Percentiles rank a stretch among this genome's conserved stretches.
These are phyloP conservation scores for Sparidentex hasta DNA, from an alignment of 2,797 vertebrate genomes.

Conservation along the genomic window DNA sequence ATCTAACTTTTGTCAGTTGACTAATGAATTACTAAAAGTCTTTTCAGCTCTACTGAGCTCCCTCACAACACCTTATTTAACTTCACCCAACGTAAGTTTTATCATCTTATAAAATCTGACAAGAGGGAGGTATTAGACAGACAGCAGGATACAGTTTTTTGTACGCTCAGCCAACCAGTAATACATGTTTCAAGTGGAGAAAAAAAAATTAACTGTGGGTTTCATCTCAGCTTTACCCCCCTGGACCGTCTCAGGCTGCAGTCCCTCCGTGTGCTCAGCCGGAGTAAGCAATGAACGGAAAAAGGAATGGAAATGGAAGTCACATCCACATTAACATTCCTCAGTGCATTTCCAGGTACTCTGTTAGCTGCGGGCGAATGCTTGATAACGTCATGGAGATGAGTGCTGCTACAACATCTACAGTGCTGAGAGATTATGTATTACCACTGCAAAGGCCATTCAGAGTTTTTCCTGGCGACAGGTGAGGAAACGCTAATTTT, in stretches of 20 bases:
- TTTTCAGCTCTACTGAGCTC: not conserved
- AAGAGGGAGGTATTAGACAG: conserved; percentile 11
- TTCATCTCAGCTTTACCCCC: conserved; percentile 38
- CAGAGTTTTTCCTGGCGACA: conserved; percentile 40
- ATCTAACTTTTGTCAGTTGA: not conserved
- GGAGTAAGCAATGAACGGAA: conserved; percentile 41
- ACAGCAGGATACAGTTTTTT: conserved; percentile 32
- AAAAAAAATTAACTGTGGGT: conserved; percentile 27
- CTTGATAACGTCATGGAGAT: conserved; percentile 65
- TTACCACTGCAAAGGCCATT: conserved; percentile 55
- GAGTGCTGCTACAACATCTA: conserved; percentile 59
- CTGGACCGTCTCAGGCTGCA: conserved; percentile 26
- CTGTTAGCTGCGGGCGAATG: conserved; percentile 56
- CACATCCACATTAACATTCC: conserved; percentile 64
- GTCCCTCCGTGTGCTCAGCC: conserved; percentile 45
- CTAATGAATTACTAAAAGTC: not conserved
- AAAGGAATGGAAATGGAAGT: conserved; percentile 59
- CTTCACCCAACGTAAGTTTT: not conserved
- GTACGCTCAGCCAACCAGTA: conserved; percentile 23
- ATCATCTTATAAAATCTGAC: conserved; percentile 34
- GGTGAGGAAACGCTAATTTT: conserved; percentile 44
- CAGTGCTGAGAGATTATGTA: conserved; percentile 48
- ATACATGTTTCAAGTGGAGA: conserved; percentile 15
- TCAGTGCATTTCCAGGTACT: conserved; percentile 49
- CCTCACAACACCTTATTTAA: not conserved